These are phyloP conservation scores for Blastobasis adustella DNA, from an alignment of 2,888 invertebrate genomes.

Conservation along the genomic window DNA sequence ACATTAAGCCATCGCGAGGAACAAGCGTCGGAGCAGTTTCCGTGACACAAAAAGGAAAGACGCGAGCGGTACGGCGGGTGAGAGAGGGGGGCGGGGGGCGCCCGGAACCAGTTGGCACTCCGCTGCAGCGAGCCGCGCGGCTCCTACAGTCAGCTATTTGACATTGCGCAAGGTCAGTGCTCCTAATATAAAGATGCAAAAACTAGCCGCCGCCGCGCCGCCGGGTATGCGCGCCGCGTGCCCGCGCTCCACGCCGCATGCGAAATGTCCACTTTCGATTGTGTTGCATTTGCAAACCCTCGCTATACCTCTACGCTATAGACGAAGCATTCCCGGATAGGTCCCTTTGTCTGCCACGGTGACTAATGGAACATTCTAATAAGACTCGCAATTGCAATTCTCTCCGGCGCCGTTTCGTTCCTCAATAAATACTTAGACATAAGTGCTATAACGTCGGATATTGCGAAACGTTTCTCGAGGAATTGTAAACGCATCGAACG, in stretches of 20 bases:
- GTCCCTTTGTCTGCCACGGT: constrained; percentile 32
- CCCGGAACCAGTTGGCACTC: constrained; percentile 45
- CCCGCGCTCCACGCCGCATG: constrained; percentile 42
- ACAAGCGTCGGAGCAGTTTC: constrained; percentile 28
- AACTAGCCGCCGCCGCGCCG: constrained; percentile 20
- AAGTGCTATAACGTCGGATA: too few species aligned
- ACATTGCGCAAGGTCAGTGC: constrained; percentile 74
- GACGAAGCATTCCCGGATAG: constrained; percentile 25
- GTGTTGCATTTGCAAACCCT: constrained; percentile 36
- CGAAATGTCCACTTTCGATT: constrained; percentile 64
- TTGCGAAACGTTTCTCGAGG: too few species aligned
- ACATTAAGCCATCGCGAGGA: constrained; percentile 9
- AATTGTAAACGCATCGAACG: too few species aligned
- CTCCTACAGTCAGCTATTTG: constrained; percentile 56
- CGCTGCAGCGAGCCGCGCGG: constrained; percentile 30
- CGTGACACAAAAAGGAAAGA: constrained; percentile 47
- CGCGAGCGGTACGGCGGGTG: constrained; percentile 18
- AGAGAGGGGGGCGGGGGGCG: background rate
- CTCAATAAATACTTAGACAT: too few species aligned
- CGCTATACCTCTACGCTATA: constrained; percentile 23
- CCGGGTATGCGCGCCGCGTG: constrained; percentile 41
- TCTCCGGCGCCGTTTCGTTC: too few species aligned
- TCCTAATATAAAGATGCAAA: constrained; percentile 71
- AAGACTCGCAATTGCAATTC: constrained; percentile 8
- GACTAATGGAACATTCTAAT: constrained; percentile 25